Evolutionary conservation across 2,797 vertebrate genomes (phyloP).

Genomic region (Muscicapa striata): DNA sequence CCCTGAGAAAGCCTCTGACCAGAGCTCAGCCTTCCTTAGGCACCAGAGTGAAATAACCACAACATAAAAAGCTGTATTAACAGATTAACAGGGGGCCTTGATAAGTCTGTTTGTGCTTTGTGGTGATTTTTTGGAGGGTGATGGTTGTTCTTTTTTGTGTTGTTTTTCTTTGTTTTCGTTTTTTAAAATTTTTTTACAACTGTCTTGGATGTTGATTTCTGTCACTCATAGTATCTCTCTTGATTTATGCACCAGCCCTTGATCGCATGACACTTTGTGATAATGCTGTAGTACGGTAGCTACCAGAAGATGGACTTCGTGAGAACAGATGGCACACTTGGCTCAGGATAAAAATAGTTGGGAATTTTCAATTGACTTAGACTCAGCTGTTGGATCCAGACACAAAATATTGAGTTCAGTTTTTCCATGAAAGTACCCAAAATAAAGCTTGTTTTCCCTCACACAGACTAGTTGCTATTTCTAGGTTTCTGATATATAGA

Average conservation of each 20-base stretch:
- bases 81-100: not conserved
- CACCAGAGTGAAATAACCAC: not conserved
- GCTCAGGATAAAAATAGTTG: slow-evolving; percentile 25
- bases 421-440: not conserved
- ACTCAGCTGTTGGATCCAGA: not conserved
- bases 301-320: slow-evolving; percentile 10
- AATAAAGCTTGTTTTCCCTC: not conserved
- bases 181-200: not conserved
- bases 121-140: not conserved
- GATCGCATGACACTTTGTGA: fast-evolving
- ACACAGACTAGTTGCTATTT: not conserved
- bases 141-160: not conserved
- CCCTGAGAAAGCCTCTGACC: not conserved
- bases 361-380: slow-evolving; percentile 4
- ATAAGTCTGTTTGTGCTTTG: not conserved
- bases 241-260: not conserved
- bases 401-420: not conserved
- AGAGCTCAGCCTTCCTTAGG: not conserved
- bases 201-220: not conserved
- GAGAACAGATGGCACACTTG: slow-evolving; percentile 41
- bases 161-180: not conserved
- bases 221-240: not conserved
- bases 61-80: not conserved
- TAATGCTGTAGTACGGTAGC: fast-evolving
- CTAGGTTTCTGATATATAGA: not conserved